Conservation (phyloP, 53 echinoderm and acorn worm species). For the Echinometra lucunter region DNA sequence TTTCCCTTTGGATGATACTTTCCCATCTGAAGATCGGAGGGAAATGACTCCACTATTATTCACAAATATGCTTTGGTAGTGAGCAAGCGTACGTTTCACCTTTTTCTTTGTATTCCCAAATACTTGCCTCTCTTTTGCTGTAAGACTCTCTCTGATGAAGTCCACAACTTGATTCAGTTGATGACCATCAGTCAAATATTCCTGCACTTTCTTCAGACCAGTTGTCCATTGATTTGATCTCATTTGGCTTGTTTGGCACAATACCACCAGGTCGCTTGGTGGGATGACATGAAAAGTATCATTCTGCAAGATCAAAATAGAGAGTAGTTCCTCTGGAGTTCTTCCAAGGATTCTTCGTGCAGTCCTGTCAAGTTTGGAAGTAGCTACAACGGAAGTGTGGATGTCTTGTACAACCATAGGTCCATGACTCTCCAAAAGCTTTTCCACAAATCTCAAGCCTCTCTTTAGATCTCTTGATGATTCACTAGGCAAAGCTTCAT, state of each 20-base stretch:
- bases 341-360: slow-evolving; percentile 35
- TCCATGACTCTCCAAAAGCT: slow-evolving; percentile 3
- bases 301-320: background rate
- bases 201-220: slow-evolving; percentile 25
- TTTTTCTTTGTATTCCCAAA: background rate
- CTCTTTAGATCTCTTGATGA: slow-evolving; percentile 19
- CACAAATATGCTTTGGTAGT: background rate
- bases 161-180: background rate
- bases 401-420: slow-evolving; percentile 36
- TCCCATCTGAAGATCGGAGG: background rate
- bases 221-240: slow-evolving; percentile 6
- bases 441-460: slow-evolving; percentile 32
- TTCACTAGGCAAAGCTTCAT: background rate
- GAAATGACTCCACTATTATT: background rate
- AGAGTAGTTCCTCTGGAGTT: slow-evolving; percentile 31
- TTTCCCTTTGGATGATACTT: background rate
- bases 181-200: background rate
- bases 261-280: background rate
- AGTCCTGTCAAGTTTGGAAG: background rate
- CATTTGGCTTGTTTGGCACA: slow-evolving; percentile 13
- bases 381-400: slow-evolving; percentile 17
- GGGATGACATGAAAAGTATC: slow-evolving; percentile 49
- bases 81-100: background rate
- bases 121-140: slow-evolving; percentile 24
- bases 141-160: slow-evolving; percentile 2